Percentiles rank a stretch among this genome's conserved stretches.
Conservation (phyloP, 2,113 vertebrate genomes). For the Oxyura jamaicensis region DNA sequence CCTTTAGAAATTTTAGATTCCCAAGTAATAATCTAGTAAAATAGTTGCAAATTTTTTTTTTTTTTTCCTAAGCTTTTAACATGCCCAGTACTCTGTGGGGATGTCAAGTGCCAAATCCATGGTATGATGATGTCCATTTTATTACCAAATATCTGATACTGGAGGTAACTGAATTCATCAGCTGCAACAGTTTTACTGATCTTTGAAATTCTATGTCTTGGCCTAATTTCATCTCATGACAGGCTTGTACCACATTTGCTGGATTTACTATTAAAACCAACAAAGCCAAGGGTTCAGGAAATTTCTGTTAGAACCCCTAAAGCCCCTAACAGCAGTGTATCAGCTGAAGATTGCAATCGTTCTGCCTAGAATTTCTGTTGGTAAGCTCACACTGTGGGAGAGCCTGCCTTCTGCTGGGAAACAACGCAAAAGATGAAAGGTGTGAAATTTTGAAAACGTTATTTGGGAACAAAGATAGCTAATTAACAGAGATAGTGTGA, state of each 20-base stretch:
- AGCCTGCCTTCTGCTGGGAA: not conserved
- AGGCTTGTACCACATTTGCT: not conserved
- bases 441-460: not conserved
- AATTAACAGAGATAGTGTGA: not conserved
- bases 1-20: not conserved
- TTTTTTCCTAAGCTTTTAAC: not conserved
- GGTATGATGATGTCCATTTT: not conserved
- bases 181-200: not conserved
- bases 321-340: not conserved
- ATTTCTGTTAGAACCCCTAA: not conserved
- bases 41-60: not conserved
- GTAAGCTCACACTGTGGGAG: not conserved
- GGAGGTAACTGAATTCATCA: not conserved
- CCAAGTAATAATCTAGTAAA: not conserved
- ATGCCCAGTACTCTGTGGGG: not conserved
- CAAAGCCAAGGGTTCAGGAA: not conserved
- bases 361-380: not conserved
- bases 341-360: not conserved
- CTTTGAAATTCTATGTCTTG: not conserved
- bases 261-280: not conserved
- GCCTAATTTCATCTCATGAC: not conserved
- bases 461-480: not conserved
- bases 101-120: not conserved
- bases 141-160: not conserved
- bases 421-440: not conserved